A percentile compares a stretch with the other conserved stretches of the same genome.
These are phyloP conservation scores for Enchytraeus crypticus DNA, from an alignment of 2,888 invertebrate genomes.

Conservation along the genomic window DNA sequence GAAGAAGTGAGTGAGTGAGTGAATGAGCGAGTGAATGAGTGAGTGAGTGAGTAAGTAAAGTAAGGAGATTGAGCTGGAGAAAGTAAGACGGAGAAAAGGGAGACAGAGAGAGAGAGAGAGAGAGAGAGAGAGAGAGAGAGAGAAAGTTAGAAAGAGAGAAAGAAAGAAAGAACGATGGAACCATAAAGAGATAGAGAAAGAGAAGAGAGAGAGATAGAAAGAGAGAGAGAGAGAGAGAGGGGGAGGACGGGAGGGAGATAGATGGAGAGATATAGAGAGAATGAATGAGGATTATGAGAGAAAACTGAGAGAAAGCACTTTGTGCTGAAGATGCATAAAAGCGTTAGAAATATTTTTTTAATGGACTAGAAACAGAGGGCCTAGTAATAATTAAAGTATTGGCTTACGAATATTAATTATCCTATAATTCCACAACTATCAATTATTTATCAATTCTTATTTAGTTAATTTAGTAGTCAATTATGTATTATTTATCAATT, in stretches of 20 bases:
- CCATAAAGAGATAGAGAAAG: not conserved
- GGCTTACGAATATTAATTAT: not conserved
- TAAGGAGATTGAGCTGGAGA: not conserved
- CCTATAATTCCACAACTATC: no score
- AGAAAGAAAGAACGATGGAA: not conserved
- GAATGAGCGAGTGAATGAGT: no score
- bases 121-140: not conserved
- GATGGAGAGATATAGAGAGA: not conserved
- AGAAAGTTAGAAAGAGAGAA: no score
- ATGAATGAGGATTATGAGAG: not conserved
- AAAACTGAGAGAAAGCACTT: not conserved
- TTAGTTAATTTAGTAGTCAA: no score
- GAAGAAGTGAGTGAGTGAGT: no score
- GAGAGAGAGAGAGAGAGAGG: not conserved
- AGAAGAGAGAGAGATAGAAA: no score
- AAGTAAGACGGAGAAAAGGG: not conserved
- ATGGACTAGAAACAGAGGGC: not conserved
- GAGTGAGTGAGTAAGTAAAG: no score
- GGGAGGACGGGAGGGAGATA: not conserved
- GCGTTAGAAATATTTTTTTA: not conserved
- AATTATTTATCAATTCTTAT: no score
- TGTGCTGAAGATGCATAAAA: not conserved
- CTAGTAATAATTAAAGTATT: not conserved
- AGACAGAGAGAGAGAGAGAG: not conserved
- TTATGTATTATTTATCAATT: no score